phyloP scores from a whole-genome alignment of 2,888 invertebrate species.

The Conomelus anceps region DNA sequence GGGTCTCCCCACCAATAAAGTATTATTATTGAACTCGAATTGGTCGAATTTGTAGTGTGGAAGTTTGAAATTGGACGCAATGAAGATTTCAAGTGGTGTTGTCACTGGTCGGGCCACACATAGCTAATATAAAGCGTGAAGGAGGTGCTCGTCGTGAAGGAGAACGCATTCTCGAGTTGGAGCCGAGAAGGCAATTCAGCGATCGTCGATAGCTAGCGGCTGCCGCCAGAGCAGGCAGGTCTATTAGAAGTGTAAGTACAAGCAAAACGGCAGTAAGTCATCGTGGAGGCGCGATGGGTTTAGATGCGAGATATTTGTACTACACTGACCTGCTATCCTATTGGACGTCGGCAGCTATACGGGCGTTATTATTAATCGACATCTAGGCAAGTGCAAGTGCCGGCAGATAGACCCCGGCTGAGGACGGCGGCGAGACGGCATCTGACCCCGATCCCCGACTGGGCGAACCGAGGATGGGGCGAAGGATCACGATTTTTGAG shows the following conservation, averaged over 20 bases:
- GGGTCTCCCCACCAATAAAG: no score
- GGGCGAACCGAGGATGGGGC: neutral
- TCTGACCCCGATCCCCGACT: neutral
- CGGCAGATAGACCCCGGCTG: neutral
- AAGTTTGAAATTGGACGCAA: neutral
- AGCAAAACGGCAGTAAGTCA: neutral
- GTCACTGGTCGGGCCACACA: neutral
- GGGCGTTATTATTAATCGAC: neutral
- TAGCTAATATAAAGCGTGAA: neutral
- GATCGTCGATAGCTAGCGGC: neutral
- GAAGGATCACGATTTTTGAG: conserved; percentile 16
- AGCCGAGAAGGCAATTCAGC: neutral
- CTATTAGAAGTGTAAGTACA: neutral
- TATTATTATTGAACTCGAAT: no score
- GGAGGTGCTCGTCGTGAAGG: neutral
- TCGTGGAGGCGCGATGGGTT: neutral
- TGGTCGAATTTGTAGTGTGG: neutral
- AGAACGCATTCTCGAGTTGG: no score
- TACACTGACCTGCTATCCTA: neutral
- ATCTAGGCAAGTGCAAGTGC: neutral
- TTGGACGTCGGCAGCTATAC: neutral
- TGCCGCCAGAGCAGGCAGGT: neutral
- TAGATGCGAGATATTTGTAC: neutral
- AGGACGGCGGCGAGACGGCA: neutral
- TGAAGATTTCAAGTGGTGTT: neutral